These are phyloP conservation scores for Siniperca undulata DNA, from an alignment of 2,797 vertebrate species.

Conservation along the genomic window DNA sequence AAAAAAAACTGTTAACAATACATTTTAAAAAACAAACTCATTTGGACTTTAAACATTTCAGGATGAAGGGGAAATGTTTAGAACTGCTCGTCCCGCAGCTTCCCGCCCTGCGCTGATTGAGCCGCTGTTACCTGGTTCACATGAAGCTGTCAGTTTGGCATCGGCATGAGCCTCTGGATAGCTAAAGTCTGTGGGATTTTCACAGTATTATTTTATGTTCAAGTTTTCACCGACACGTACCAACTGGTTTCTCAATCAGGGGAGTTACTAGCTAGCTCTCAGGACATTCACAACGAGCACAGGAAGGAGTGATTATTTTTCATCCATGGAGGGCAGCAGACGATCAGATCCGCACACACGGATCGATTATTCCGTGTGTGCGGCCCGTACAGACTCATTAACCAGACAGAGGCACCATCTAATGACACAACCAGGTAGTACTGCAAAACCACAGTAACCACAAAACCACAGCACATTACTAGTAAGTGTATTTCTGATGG, in stretches of 20 bases:
- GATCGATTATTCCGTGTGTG: too few relatives aligned
- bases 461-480: not conserved
- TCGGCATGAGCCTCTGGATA: not conserved
- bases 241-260: not conserved
- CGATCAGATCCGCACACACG: too few relatives aligned
- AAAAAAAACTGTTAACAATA: too few relatives aligned
- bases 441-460: not conserved
- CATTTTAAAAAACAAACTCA: too few relatives aligned
- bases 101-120: not conserved
- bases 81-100: too few relatives aligned
- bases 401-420: not conserved
- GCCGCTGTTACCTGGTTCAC: not conserved
- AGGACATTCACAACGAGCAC: not conserved
- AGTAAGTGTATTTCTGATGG: not conserved
- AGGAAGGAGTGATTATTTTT: not conserved
- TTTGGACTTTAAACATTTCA: too few relatives aligned
- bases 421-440: not conserved
- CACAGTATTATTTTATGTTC: not conserved
- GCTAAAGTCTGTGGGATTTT: not conserved
- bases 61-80: too few relatives aligned
- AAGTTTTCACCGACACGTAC: not conserved
- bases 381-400: too few relatives aligned
- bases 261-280: too few relatives aligned
- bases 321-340: too few relatives aligned
- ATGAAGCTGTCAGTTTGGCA: not conserved